phyloP scores from a whole-genome alignment of 2,113 vertebrate species.

The Microcebus griseorufus region DNA sequence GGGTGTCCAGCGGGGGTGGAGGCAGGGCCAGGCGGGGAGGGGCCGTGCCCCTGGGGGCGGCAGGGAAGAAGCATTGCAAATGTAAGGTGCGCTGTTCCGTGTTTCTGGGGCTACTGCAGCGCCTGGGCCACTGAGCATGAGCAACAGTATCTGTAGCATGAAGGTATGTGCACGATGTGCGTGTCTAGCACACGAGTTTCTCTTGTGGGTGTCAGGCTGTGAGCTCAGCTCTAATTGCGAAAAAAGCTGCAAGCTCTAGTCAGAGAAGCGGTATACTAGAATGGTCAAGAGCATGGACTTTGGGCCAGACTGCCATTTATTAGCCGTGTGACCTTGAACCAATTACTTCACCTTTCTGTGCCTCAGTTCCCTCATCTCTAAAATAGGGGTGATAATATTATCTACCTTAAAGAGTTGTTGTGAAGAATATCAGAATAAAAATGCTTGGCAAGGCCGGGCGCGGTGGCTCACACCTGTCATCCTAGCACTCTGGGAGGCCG shows the following conservation, averaged over 20 bases:
- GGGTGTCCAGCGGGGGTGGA: neutral
- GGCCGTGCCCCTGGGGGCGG: neutral
- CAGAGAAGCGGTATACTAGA: neutral
- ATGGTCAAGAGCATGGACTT: neutral
- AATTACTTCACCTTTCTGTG: neutral
- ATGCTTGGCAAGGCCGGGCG: neutral
- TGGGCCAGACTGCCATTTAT: neutral
- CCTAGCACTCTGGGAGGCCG: too few relatives aligned
- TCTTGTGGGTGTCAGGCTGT: neutral
- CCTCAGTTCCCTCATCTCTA: slow-evolving; percentile 12
- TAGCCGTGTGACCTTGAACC: neutral
- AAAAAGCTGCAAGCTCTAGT: neutral
- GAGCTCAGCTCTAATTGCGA: neutral
- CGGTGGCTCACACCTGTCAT: too few relatives aligned
- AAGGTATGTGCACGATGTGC: neutral
- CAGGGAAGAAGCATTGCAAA: neutral
- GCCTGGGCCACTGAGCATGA: neutral
- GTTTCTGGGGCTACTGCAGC: neutral
- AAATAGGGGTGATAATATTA: neutral
- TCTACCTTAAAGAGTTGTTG: neutral
- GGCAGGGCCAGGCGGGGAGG: neutral
- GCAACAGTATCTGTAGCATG: neutral
- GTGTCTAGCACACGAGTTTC: neutral
- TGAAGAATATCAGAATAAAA: slow-evolving; percentile 5
- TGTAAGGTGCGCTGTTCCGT: neutral